Conservation (phyloP, 2,797 vertebrate genomes). For the Benthosema pterotum region DNA sequence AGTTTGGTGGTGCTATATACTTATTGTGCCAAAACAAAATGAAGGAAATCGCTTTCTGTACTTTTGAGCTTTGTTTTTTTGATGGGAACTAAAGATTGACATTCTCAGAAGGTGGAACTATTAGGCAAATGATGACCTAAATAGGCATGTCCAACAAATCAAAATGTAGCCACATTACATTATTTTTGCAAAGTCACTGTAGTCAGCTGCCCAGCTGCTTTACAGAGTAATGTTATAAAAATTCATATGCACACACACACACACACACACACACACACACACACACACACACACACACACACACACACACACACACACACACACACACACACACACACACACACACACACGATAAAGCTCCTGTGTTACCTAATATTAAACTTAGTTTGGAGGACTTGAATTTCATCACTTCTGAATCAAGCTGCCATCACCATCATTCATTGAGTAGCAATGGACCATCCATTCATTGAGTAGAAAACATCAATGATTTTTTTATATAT, state of each 20-base stretch:
- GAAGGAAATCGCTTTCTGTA: conserved; percentile 37
- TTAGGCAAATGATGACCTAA: conserved; percentile 41
- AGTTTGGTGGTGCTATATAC: conserved; percentile 63
- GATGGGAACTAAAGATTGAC: conserved; percentile 27
- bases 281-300: not conserved
- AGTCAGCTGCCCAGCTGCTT: conserved; percentile 26
- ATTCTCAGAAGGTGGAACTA: conserved; percentile 27
- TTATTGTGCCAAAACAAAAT: conserved; percentile 65
- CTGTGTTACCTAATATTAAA: conserved; percentile 5
- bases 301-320: not conserved
- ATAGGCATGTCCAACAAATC: conserved; percentile 30
- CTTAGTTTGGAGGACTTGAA: conserved; percentile 10
- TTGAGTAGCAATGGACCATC: conserved; percentile 6
- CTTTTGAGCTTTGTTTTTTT: conserved; percentile 46
- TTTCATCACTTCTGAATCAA: conserved; percentile 13
- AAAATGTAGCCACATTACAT: conserved; percentile 19
- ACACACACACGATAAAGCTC: not conserved
- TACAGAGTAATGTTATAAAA: conserved; percentile 23
- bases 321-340: no score
- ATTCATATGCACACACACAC: not conserved
- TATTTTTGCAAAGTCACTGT: conserved; percentile 39
- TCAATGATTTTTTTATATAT: conserved; percentile 7
- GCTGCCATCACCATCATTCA: not conserved
- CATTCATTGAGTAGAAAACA: conserved; percentile 8
- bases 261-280: no score